phyloP scores from a whole-genome alignment of 2,888 invertebrate genomes.

The Nasonovia ribisnigri region DNA sequence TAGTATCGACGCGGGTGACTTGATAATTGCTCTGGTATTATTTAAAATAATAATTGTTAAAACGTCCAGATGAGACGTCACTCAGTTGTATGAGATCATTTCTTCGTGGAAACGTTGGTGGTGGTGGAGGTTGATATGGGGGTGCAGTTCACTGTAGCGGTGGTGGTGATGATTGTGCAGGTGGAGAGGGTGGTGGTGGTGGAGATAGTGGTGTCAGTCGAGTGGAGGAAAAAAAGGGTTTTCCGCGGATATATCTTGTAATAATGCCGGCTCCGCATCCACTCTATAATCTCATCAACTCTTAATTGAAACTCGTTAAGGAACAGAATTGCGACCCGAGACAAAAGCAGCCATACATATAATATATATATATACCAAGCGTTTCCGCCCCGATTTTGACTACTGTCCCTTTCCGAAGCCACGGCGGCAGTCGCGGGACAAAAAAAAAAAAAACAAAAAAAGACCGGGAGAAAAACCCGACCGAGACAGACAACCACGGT shows the following conservation, averaged over 20 bases:
- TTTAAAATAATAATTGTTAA: not conserved
- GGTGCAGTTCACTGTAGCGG: not conserved
- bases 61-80: not conserved
- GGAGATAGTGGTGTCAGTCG: not conserved
- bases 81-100: not conserved
- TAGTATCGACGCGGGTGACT: not conserved
- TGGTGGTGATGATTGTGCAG: no score
- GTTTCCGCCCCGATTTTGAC: not conserved
- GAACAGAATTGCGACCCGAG: conserved; percentile 5
- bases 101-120: not conserved
- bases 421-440: no score
- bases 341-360: conserved; percentile 15
- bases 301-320: conserved; percentile 56
- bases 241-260: not conserved
- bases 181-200: not conserved
- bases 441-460: not conserved
- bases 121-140: no score
- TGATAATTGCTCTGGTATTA: not conserved
- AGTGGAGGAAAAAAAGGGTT: not conserved
- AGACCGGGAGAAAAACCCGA: not conserved
- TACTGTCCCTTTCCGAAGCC: not conserved
- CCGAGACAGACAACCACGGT: not conserved
- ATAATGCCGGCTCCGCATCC: conserved; percentile 3
- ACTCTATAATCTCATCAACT: conserved; percentile 47
- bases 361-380: not conserved